Evolutionary conservation across 2,888 invertebrate species (phyloP).

Genomic region (Rotaria magnacalcarata): DNA sequence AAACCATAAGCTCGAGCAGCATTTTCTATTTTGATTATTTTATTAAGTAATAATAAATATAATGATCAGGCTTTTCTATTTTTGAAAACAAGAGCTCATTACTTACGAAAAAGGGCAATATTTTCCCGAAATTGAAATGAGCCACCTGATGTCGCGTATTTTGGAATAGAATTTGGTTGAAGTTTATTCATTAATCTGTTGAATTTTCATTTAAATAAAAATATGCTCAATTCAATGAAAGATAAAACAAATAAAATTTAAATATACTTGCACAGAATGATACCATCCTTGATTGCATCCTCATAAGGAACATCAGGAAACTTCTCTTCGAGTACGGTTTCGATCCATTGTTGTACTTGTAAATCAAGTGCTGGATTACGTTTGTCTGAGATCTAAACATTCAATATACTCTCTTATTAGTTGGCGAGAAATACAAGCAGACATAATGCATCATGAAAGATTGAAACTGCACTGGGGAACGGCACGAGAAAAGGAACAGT

Average conservation of each 20-base stretch:
- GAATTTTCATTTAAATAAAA: not conserved
- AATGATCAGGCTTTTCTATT: no score
- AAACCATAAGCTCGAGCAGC: conserved; percentile 91
- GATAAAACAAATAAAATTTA: not conserved
- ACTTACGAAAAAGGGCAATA: conserved; percentile 69
- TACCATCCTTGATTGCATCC: conserved; percentile 81
- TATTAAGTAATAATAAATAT: not conserved
- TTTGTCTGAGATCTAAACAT: conserved; percentile 47
- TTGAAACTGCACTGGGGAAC: no score
- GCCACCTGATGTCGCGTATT: conserved; percentile 91
- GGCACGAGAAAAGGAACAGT: no score
- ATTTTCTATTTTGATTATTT: not conserved
- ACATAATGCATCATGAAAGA: no score
- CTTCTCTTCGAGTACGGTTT: conserved; percentile 77
- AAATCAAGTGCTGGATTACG: conserved; percentile 57
- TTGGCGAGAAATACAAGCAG: no score
- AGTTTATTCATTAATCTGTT: conserved; percentile 79
- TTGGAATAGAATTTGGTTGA: conserved; percentile 84
- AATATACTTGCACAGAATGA: conserved; percentile 74
- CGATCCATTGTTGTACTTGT: conserved; percentile 85
- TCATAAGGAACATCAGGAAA: conserved; percentile 75
- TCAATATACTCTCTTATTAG: not conserved
- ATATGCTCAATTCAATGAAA: no score
- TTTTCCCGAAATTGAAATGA: conserved; percentile 96
- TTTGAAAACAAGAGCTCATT: not conserved